Base-by-base conservation (phyloP, 1,140 invertebrate species). In the Paraescarpia echinospica region DNA sequence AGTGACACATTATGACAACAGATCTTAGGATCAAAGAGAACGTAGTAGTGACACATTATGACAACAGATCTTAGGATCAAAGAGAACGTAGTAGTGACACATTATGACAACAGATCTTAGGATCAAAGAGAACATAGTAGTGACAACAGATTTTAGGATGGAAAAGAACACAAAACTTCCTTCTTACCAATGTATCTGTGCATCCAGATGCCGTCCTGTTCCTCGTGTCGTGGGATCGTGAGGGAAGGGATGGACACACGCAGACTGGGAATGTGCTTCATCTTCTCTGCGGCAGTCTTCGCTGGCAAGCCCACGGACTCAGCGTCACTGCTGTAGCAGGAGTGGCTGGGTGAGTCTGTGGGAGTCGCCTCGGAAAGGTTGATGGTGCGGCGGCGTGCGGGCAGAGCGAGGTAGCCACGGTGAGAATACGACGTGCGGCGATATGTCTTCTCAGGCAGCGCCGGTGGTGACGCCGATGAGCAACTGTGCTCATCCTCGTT, bases 361-460 rank as follows among this genome's bases (percentile, higher is more conserved):
- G 59, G 22, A 0, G 9, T 18, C 27, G 22, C 59, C 27, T 77
- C 59, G 12, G 59, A 6, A 2, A 77, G 59, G 59, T 77, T 77
- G 18, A 77, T 31, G 59, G 59, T 77, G 59, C 59, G 59, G 4
- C 59, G 59, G 22, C 59, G 59, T 4, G 59, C 59, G 59, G 59
- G 59, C 59, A 77, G 59, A 18, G 59, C 59, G 22, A 77, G 59
- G 59, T 77, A 77, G 2, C 59, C 59, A 0, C 27, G 59, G 59
- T 18, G 59, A 18, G 59, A 77, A 77, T 77, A 27, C 59, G 59
- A 77, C 18, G 18, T 77, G 59, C 59, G 59, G 59, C 59, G 59
- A 41, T 90, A 90, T 18, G 90, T 90, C n/a, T 90, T 90, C n/a
- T 90, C 90, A 22, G 90, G 90, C 34, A 90, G 90, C 18, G 90